These are phyloP conservation scores for Benitochromis conjunctus DNA, from an alignment of 2,113 vertebrate species.

Conservation along the genomic window DNA sequence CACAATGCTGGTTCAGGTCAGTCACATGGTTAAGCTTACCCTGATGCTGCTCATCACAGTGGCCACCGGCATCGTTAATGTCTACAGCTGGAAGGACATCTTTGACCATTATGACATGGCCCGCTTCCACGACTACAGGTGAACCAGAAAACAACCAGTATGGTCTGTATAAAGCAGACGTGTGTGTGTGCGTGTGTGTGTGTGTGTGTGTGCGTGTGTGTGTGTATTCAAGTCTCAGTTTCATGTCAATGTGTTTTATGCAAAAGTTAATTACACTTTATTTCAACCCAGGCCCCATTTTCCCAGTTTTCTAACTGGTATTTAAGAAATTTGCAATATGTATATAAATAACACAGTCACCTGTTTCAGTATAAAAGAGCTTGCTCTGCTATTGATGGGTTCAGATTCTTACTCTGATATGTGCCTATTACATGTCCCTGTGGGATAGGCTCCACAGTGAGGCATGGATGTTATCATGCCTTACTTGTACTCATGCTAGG, in stretches of 20 bases:
- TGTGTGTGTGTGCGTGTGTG: not conserved
- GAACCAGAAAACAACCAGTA: conserved; percentile 5
- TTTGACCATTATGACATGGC: conserved; percentile 83
- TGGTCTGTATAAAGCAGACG: not conserved
- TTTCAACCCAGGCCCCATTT: not conserved
- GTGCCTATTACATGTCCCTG: not conserved
- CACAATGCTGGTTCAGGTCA: conserved; percentile 97
- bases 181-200: accelerated
- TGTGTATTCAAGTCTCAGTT: not conserved
- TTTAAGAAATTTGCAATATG: not conserved
- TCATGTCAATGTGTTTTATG: not conserved
- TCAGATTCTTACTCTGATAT: not conserved
- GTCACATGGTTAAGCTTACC: conserved; percentile 97
- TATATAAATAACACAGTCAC: not conserved
- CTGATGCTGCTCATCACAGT: conserved; percentile 88
- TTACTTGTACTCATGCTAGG: not conserved
- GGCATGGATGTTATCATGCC: not conserved
- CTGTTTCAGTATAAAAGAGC: not conserved
- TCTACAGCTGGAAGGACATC: conserved; percentile 85
- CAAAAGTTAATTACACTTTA: not conserved
- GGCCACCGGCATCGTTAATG: conserved; percentile 79
- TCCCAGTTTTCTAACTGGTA: not conserved
- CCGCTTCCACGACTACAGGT: conserved; percentile 81
- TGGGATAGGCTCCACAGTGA: not conserved
- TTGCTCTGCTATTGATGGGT: not conserved